Evolutionary conservation across 2,113 vertebrate species (phyloP).

Genomic region (Oxyruncus cristatus): DNA sequence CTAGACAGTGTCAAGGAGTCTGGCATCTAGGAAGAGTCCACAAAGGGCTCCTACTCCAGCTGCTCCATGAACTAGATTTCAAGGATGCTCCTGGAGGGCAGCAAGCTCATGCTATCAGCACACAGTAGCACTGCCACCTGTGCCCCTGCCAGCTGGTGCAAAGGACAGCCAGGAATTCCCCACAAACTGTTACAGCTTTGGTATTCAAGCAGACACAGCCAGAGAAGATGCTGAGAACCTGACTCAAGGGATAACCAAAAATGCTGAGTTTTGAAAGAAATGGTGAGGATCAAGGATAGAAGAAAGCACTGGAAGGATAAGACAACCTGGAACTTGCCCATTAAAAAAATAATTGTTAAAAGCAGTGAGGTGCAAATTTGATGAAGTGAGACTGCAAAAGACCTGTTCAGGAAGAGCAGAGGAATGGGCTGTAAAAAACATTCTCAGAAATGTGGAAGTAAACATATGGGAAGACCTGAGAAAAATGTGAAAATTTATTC

Average conservation of each 20-base stretch:
- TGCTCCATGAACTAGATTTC: background rate
- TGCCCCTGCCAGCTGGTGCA: background rate
- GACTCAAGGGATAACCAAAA: background rate
- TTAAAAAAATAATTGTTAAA: background rate
- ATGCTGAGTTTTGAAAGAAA: background rate
- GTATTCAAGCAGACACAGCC: background rate
- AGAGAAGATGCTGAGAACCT: background rate
- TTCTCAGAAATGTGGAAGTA: background rate
- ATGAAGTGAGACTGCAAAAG: background rate
- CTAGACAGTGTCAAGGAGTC: background rate
- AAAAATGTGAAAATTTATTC: background rate
- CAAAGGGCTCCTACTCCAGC: background rate
- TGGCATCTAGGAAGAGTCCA: background rate
- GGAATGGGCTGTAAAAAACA: background rate
- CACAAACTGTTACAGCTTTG: background rate
- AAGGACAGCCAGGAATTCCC: background rate
- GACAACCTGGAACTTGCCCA: background rate
- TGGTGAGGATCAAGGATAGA: background rate
- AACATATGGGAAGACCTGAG: background rate
- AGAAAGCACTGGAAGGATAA: background rate
- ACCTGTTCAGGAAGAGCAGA: background rate
- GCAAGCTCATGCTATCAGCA: background rate
- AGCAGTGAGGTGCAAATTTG: background rate
- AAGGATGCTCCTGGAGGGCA: background rate
- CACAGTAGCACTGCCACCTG: background rate